These are phyloP conservation scores for Gymnoscopelus microlampas DNA, from an alignment of 2,797 vertebrate genomes.

Conservation along the genomic window DNA sequence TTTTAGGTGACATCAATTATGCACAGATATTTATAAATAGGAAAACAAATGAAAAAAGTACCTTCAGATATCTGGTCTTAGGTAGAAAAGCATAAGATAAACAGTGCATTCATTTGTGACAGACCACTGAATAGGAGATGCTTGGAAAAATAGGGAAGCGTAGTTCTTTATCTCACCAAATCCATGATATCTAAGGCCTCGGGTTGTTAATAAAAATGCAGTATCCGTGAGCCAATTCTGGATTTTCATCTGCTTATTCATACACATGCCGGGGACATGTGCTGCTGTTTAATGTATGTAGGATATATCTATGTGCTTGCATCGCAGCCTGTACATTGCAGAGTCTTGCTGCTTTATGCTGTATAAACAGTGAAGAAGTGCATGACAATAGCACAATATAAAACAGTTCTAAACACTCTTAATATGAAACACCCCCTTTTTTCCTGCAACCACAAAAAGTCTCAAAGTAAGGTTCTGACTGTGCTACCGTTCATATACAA, in stretches of 20 bases:
- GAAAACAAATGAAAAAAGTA: conserved; percentile 40
- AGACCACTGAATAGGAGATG: conserved; percentile 49
- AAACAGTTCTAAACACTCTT: conserved; percentile 65
- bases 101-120: conserved; percentile 40
- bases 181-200: conserved; percentile 79
- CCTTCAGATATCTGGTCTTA: conserved; percentile 54
- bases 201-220: conserved; percentile 74
- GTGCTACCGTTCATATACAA: conserved; percentile 65
- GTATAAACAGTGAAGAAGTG: conserved; percentile 68
- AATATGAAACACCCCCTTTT: conserved; percentile 61
- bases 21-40: conserved; percentile 51
- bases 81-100: conserved; percentile 57
- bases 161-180: conserved; percentile 58
- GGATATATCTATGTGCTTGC: conserved; percentile 39
- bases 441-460: conserved; percentile 43
- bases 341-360: conserved; percentile 34
- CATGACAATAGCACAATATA: conserved; percentile 64
- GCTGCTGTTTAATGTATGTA: conserved; percentile 46
- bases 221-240: conserved; percentile 52
- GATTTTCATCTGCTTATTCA: conserved; percentile 56
- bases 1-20: conserved; percentile 51
- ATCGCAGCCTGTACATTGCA: conserved; percentile 32
- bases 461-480: conserved; percentile 64
- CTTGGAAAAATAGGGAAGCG: conserved; percentile 64
- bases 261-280: conserved; percentile 49